Evolutionary conservation across 2,888 invertebrate genomes (phyloP), one percentile per base, ranked within the genome.

Genomic region (Epistrophe grossulariae): DNA sequence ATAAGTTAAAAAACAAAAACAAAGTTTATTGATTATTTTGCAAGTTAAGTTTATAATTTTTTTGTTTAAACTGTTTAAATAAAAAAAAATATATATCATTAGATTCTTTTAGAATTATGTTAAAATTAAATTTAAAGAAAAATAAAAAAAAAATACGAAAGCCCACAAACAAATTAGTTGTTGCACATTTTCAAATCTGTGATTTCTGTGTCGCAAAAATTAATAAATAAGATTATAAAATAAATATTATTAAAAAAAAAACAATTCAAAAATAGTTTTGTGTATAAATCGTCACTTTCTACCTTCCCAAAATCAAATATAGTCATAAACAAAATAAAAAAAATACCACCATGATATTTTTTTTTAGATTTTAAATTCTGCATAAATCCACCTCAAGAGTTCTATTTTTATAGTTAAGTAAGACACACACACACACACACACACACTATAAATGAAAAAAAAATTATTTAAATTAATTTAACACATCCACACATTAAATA

Each of bases 171-270:
- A 83, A 68, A 87, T 76, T 79, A 76, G 71, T 83, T 87, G 87
- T 87, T 87, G 87, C 87, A 87, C 87, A 83, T 87, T 83, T 87
- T 87, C 87, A 87, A 87, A 87, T 87, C 87, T 87, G 87, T 87
- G 87, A 87, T 87, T 87, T 87, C 83, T 87, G 76, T 87, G 83
- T 87, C 87, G 83, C 87, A 83, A 87, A 76, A 72, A 64, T 83
- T 79, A 83, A 68, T 48, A 19, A 66, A 24, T 87, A 87, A 87
- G 79, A 72, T 79, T 60, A 62, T 57, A 55, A 15, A 19, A 11
- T 13, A 66, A 70, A 60, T n/a, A n/a, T n/a, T n/a, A n/a, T n/a
- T n/a, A 48, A 48, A 17, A 60, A 76, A 64, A 17, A 43, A 84
- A 57, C 17, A 74, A 24, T 24, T 24, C 24, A 57, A 38, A n/a